Percentiles rank a stretch among this genome's conserved stretches.
Evolutionary conservation across 1,140 invertebrate genomes (phyloP).

Genomic region (Formica exsecta): DNA sequence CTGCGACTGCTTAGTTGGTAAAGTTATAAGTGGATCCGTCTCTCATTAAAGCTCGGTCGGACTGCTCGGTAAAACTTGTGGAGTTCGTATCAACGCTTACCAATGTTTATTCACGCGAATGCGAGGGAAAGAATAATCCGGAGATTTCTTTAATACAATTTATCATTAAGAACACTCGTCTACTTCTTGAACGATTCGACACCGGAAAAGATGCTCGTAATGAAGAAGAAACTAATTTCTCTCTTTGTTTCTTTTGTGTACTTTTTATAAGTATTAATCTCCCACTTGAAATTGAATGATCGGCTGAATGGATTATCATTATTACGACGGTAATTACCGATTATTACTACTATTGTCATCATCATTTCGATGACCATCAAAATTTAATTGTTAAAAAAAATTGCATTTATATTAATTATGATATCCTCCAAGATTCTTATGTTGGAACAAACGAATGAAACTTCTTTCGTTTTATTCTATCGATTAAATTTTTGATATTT

Average conservation of each 20-base stretch:
- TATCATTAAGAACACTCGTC: conserved; percentile 13
- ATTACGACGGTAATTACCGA: background rate
- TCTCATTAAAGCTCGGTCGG: conserved; percentile 53
- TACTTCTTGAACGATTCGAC: conserved; percentile 4
- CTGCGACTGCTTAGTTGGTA: conserved; percentile 43
- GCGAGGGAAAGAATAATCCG: conserved; percentile 30
- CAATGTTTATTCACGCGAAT: conserved; percentile 58
- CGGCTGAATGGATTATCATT: background rate
- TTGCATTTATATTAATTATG: background rate
- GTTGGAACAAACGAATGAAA: background rate
- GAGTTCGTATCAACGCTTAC: conserved; percentile 44
- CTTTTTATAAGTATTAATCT: background rate
- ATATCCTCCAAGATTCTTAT: background rate
- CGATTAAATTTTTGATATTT: conserved; percentile 25
- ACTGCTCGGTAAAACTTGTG: conserved; percentile 23
- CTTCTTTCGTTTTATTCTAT: background rate
- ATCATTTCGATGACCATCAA: background rate
- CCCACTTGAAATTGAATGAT: background rate
- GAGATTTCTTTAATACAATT: conserved; percentile 40
- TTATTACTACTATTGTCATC: conserved; percentile 6
- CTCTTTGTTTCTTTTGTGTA: conserved; percentile 15
- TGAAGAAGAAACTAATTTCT: conserved; percentile 23
- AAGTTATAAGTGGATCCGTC: conserved; percentile 59
- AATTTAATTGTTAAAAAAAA: background rate
- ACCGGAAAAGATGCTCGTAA: conserved; percentile 11